Base-by-base conservation (phyloP, 2,113 vertebrate species). In the Ceuthmochares aereus region DNA sequence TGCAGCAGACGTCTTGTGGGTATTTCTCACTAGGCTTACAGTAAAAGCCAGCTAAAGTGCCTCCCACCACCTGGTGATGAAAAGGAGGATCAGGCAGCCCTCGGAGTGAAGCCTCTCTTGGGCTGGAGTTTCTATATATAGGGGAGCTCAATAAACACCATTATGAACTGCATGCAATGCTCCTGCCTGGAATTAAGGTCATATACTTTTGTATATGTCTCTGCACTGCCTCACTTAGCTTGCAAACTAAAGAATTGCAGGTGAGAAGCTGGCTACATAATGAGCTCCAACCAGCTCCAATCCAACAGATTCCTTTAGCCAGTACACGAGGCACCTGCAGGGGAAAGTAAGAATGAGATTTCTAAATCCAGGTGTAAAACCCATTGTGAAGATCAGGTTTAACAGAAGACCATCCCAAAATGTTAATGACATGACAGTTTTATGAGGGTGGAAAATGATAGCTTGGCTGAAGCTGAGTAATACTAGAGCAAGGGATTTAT, bases 111-210 rank as follows among this genome's bases (percentile, higher is more conserved):
- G 95, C 94, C 69, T 96, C 83, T 62, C 80, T 93, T 0, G 21
- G 93, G 90, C 92, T 87, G 68, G 83, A 75, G 92, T 93, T 95
- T 87, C 97, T 98, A 98, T 97, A 98, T 97, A 98, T 98, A 98
- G 98, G 66, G 47, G 47, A 70, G 67, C 84, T 93, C 94, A 91
- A 93, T 97, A 97, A 97, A 97, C 97, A 97, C 88, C 97, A 79
- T 95, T 95, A 88, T 93, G 94, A 92, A 67, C 70, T 3, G 10
- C 85, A 8, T 90, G 96, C 13, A 20, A 34, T 49, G 49, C 2
- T 80, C 79, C 86, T 95, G 89, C 81, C 89, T 5, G 8, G 47
- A 84, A 95, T 92, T 82, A 80, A 95, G 91, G 82, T 94, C 94
- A 83, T 63, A 20, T n/a, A 66, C 70, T 76, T 55, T 55, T 67